Conservation (phyloP, 2,888 invertebrate species). For the Amphimallon solstitiale region DNA sequence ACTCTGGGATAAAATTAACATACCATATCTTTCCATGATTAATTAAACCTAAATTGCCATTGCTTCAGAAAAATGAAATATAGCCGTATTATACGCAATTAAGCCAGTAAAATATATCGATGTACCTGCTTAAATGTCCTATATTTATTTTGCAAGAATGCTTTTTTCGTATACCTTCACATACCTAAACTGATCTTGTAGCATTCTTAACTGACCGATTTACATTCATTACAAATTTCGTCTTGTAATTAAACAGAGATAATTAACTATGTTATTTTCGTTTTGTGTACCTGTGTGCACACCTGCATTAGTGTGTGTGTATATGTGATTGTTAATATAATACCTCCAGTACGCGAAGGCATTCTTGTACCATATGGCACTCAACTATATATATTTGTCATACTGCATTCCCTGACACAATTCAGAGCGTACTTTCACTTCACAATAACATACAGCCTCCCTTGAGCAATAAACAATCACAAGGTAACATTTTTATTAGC, state of each 20-base stretch:
- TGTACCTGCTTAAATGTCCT: too few relatives aligned
- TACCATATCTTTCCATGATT: too few relatives aligned
- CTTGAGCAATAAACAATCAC: slow-evolving; percentile 26
- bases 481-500: slow-evolving; percentile 18
- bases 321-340: slow-evolving; percentile 20
- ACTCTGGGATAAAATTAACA: too few relatives aligned
- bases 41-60: too few relatives aligned
- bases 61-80: too few relatives aligned
- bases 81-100: too few relatives aligned
- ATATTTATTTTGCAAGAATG: too few relatives aligned
- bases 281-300: background rate
- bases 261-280: slow-evolving; percentile 17
- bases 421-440: slow-evolving; percentile 41
- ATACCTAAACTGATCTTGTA: background rate
- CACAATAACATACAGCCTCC: slow-evolving; percentile 39
- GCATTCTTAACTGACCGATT: slow-evolving; percentile 6
- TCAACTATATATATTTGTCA: slow-evolving; percentile 38
- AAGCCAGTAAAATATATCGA: too few relatives aligned
- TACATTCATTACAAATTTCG: slow-evolving; percentile 41
- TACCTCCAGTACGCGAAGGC: slow-evolving; percentile 29
- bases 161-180: background rate
- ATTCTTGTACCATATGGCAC: slow-evolving; percentile 40
- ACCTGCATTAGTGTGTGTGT: background rate
- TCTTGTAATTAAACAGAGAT: slow-evolving; percentile 42
- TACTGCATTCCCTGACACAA: slow-evolving; percentile 42